Percentiles rank a stretch among this genome's conserved stretches.
Conservation (phyloP, 2,797 vertebrate genomes). For the Tenualosa thibaudeaui region DNA sequence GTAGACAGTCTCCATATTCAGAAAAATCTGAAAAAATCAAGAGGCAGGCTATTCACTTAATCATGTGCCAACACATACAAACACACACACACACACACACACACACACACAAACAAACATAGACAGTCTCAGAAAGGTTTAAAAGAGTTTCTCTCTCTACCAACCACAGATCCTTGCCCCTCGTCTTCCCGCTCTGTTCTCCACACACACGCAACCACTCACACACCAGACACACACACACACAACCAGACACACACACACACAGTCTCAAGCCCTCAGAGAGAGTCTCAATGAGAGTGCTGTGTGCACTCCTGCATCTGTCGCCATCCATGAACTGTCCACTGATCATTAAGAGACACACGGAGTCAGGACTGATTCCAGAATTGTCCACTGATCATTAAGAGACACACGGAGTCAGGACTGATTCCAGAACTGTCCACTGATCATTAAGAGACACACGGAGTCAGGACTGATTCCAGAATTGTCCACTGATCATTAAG, state of each 20-base stretch:
- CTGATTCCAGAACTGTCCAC: slow-evolving; percentile 1
- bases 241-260: background rate
- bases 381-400: too few species aligned
- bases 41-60: background rate
- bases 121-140: background rate
- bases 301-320: background rate
- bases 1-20: background rate
- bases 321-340: background rate
- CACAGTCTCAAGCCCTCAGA: background rate
- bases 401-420: too few species aligned
- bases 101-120: background rate
- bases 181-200: background rate
- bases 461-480: background rate
- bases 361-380: background rate
- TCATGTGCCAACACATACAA: background rate
- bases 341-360: background rate
- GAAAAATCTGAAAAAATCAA: background rate
- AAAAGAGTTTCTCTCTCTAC: background rate
- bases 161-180: background rate
- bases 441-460: too few species aligned
- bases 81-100: slow-evolving; percentile 12
- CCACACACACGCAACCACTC: too few species aligned
- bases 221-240: background rate
- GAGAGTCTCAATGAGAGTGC: background rate
- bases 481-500: background rate